These are phyloP conservation scores for Bedellia somnulentella DNA, from an alignment of 2,888 invertebrate genomes.

Conservation along the genomic window DNA sequence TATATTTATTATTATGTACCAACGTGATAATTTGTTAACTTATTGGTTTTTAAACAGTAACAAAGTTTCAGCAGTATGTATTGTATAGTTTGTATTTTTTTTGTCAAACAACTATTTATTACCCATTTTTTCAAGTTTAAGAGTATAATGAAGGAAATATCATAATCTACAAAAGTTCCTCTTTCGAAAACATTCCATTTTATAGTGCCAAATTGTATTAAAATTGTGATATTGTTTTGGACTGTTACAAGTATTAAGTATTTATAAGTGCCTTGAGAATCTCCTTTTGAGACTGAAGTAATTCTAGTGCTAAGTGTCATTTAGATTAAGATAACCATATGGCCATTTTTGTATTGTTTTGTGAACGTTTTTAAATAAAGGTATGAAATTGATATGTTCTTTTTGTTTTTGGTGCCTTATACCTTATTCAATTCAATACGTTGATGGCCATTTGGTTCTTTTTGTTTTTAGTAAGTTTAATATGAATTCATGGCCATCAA, in stretches of 20 bases:
- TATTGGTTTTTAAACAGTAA: too few relatives aligned
- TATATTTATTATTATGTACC: too few relatives aligned
- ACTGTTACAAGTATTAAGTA: background rate
- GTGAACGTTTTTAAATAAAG: slow-evolving; percentile 30
- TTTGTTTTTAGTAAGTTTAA: slow-evolving; percentile 11
- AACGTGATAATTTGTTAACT: too few relatives aligned
- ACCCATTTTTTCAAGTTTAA: too few relatives aligned
- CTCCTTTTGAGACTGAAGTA: background rate
- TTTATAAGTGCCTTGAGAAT: background rate
- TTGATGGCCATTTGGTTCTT: slow-evolving; percentile 48
- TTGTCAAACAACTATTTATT: too few relatives aligned
- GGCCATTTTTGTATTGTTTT: slow-evolving; percentile 52
- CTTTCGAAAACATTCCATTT: too few relatives aligned
- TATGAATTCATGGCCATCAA: slow-evolving; percentile 44
- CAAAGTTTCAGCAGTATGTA: too few relatives aligned
- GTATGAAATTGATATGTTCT: slow-evolving; percentile 20
- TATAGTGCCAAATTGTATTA: too few relatives aligned
- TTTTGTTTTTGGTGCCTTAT: background rate
- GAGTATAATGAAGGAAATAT: too few relatives aligned
- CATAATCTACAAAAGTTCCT: too few relatives aligned
- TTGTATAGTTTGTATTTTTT: too few relatives aligned
- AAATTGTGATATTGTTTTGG: too few relatives aligned
- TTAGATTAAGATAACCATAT: slow-evolving; percentile 18
- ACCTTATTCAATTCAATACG: slow-evolving; percentile 29
- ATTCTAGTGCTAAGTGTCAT: slow-evolving; percentile 5